A percentile compares a stretch with the other conserved stretches of the same genome.
Conservation (phyloP, 2,113 vertebrate species). For the Promerops cafer region DNA sequence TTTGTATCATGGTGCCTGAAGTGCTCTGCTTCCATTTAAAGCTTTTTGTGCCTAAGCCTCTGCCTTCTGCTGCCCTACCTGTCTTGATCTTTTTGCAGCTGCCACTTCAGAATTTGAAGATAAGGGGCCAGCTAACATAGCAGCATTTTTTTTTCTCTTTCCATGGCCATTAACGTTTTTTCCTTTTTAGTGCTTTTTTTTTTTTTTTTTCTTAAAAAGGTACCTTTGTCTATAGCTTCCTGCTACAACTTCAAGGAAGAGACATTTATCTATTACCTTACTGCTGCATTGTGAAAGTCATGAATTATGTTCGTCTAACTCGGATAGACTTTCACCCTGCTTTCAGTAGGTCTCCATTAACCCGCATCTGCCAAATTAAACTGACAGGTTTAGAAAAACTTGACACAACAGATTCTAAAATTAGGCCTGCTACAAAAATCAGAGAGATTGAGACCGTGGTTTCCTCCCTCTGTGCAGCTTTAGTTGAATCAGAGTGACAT, state of each 20-base stretch:
- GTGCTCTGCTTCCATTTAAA: slow-evolving; percentile 30
- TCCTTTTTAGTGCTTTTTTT: neutral
- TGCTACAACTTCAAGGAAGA: slow-evolving; percentile 31
- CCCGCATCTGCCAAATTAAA: slow-evolving; percentile 57
- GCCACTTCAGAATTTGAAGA: slow-evolving; percentile 53
- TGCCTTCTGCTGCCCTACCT: slow-evolving; percentile 4
- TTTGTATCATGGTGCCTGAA: neutral
- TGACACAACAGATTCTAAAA: slow-evolving; percentile 60
- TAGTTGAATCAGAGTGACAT: slow-evolving; percentile 51
- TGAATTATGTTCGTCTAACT: slow-evolving; percentile 13
- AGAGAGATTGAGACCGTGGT: slow-evolving; percentile 4
- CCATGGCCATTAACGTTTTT: slow-evolving; percentile 49
- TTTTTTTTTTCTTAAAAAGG: neutral
- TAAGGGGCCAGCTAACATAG: slow-evolving; percentile 41
- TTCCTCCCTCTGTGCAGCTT: slow-evolving; percentile 49
- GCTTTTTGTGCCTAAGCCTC: neutral
- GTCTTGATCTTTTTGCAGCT: slow-evolving; percentile 52
- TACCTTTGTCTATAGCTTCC: slow-evolving; percentile 37
- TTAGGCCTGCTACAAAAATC: slow-evolving; percentile 51
- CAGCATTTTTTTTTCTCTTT: neutral
- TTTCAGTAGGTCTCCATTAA: slow-evolving; percentile 59
- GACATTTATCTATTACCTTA: slow-evolving; percentile 32
- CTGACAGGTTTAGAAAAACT: slow-evolving; percentile 59
- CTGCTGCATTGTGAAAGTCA: neutral
- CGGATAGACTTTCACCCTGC: slow-evolving; percentile 40